Conservation (phyloP, 2,797 vertebrate species). For the Bovichtus variegatus region DNA sequence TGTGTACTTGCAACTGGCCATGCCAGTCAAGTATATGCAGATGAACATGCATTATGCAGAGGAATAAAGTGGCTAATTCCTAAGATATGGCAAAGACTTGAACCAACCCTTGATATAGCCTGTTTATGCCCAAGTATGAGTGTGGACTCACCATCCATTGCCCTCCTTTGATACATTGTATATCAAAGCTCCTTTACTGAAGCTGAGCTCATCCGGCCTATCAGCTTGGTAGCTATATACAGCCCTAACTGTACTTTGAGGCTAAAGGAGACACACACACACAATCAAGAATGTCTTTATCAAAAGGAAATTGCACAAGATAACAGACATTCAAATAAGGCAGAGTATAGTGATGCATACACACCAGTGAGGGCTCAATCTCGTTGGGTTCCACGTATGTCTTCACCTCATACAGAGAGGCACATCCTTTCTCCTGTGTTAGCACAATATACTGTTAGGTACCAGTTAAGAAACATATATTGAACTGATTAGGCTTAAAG, state of each 20-base stretch:
- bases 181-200: constrained; percentile 93
- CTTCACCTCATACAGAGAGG: constrained; percentile 91
- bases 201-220: constrained; percentile 90
- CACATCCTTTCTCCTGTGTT: constrained; percentile 89
- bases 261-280: constrained; percentile 79
- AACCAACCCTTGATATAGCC: neutral
- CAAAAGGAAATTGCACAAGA: too few species aligned
- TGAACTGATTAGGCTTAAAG: neutral
- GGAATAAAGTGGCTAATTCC: neutral
- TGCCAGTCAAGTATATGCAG: neutral
- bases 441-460: neutral
- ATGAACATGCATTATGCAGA: neutral
- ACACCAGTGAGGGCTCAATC: constrained; percentile 92
- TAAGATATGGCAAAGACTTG: neutral
- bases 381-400: constrained; percentile 96
- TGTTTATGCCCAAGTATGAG: neutral
- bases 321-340: neutral
- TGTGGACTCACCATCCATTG: constrained; percentile 89
- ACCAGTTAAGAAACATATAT: neutral
- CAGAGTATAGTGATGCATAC: constrained; percentile 13
- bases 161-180: constrained; percentile 92
- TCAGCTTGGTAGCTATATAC: constrained; percentile 91
- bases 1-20: neutral
- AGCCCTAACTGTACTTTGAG: constrained; percentile 91
- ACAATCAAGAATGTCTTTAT: neutral